These are phyloP conservation scores for Corvus cornix DNA, from an alignment of 2,113 vertebrate genomes.

Conservation along the genomic window DNA sequence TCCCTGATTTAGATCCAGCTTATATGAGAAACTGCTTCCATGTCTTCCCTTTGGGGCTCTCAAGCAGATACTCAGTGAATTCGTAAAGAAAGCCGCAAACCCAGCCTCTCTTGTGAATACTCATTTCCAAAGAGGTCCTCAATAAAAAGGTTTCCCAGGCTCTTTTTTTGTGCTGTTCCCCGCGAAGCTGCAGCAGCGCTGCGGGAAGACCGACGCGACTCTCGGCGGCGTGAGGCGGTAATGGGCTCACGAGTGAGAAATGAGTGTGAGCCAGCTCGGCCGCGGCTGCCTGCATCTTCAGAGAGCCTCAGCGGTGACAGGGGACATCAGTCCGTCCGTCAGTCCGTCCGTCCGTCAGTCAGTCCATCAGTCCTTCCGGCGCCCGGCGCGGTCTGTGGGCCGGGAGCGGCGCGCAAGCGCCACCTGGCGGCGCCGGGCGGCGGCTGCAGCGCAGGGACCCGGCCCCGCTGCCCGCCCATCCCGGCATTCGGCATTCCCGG, in stretches of 20 bases:
- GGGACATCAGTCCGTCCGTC: neutral
- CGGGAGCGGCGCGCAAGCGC: neutral
- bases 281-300: neutral
- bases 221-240: neutral
- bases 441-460: neutral
- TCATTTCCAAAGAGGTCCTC: neutral
- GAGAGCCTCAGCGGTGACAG: neutral
- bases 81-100: neutral
- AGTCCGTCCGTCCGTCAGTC: neutral
- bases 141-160: neutral
- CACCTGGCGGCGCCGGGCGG: conserved; percentile 58
- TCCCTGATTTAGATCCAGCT: neutral
- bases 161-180: neutral
- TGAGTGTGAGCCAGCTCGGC: neutral
- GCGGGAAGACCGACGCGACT: neutral
- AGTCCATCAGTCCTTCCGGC: accelerated
- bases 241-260: neutral
- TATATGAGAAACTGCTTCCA: neutral
- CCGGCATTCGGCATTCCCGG: accelerated
- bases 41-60: neutral
- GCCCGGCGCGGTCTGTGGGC: accelerated
- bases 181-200: neutral
- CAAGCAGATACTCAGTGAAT: neutral
- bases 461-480: neutral
- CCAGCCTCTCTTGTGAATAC: neutral